Evolutionary conservation across 2,888 invertebrate species (phyloP), one percentile per base, ranked within the genome.

Genomic region (Acronicta aceris): DNA sequence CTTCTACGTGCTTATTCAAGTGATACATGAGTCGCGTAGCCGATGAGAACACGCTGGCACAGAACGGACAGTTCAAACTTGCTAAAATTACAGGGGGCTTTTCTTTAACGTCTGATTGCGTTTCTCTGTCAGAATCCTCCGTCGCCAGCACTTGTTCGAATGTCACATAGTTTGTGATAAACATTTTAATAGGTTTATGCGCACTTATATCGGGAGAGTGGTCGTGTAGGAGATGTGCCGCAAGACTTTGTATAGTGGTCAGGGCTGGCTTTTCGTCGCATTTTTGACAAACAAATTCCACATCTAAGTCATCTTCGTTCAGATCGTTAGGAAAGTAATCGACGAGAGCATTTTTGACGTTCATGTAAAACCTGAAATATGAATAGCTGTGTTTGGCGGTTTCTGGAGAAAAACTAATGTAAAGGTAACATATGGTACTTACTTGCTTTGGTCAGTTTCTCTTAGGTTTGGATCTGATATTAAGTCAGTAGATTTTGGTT

Each of bases 271-370:
- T 73, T 2, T 70, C 63, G 1, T 56, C 36, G 63, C 93, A 93
- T 56, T 82, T 81, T 65, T 89, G 88, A 59, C 93, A 94, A 25
- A 88, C 88, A 60, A 89, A 84, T 43, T 85, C 76, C 60, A 86
- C 67, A 49, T 87, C 82, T 0, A 79, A 65, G 47, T 71, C 63
- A 36, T 82, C 80, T 45, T 81, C 65, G 25, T 85, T 76, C 38
- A 88, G 59, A 45, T 42, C 42, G n/a, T 79, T 71, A 41, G 76
- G 71, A 27, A 85, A 83, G 72, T 84, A 85, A 61, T 86, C 72
- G 16, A 42, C 52, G 16, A 92, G 66, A 48, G 87, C 74, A 56
- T 71, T 78, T 76, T 81, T 82, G 40, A 90, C 77, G 45, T 71
- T 70, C 6, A 7, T 27, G 70, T 74, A 69, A 51, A 67, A 86